Evolutionary conservation across 37 sponge, comb jelly and placozoan species (phyloP).

Genomic region (Aplysina aerophoba): DNA sequence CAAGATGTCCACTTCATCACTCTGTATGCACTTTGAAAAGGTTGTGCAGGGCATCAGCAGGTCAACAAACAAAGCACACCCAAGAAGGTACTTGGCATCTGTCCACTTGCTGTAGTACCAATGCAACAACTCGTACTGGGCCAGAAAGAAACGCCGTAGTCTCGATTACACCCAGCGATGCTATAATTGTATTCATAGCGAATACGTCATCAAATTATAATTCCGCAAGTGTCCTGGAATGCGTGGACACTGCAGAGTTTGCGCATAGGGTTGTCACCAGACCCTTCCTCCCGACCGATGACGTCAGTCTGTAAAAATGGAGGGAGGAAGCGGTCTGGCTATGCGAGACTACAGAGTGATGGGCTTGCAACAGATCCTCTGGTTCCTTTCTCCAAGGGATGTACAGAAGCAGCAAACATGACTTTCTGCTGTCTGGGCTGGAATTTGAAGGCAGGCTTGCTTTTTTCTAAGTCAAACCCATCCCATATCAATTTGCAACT

Average conservation of each 20-base stretch:
- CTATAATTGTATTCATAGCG: too few species aligned
- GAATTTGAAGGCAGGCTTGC: not conserved
- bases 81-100: slow-evolving; percentile 71
- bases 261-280: too few species aligned
- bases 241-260: too few species aligned
- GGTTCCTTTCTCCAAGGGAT: slow-evolving; percentile 17
- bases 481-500: slow-evolving; percentile 14
- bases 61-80: slow-evolving; percentile 80
- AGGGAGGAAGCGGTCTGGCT: too few species aligned
- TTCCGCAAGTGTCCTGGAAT: too few species aligned
- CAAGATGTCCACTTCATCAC: slow-evolving; percentile 61
- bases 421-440: not conserved
- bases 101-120: slow-evolving; percentile 56
- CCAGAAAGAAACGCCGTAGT: too few species aligned
- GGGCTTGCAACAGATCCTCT: not conserved
- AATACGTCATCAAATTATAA: too few species aligned
- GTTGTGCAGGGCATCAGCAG: slow-evolving; percentile 65
- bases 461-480: not conserved
- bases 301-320: too few species aligned
- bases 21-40: slow-evolving; percentile 69
- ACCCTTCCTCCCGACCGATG: too few species aligned
- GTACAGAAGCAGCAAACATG: slow-evolving; percentile 7
- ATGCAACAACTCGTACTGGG: too few species aligned
- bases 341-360: not conserved
- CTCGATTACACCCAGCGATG: too few species aligned